Evolutionary conservation across 2,888 invertebrate species (phyloP), one percentile per base, ranked within the genome.

Genomic region (Agriotes lineatus): DNA sequence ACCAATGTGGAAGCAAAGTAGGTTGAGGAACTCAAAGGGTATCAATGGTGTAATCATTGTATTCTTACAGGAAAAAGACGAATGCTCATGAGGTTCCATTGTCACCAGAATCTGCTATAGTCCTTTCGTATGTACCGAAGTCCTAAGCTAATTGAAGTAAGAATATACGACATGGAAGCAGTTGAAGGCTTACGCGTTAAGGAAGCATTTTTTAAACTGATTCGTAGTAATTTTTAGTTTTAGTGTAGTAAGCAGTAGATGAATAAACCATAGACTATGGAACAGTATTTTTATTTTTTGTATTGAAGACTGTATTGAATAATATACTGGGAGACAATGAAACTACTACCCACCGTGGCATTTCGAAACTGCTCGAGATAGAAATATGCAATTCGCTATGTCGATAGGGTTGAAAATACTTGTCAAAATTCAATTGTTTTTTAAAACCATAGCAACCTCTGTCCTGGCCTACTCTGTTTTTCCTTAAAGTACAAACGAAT

Each of bases 51-150:
- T 18, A 42, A 42, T 18, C n/a, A 5, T 66, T 62, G 74, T 75
- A 74, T 79, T 77, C 67, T 87, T 86, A 20, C 82, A 92, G 91
- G 64, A 85, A 85, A 65, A 90, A 91, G 74, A 84, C 89, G 37
- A 70, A 78, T n/a, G 86, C 89, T 0, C 85, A 86, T 37, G 81
- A 84, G 4, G 84, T 93, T 68, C 82, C 87, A 14, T 86, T 94
- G 60, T 88, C 91, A 0, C 84, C 89, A 0, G 87, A 86, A 76
- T 88, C 92, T 9, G 87, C 91, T 0, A 84, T 92, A 12, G 86
- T 93, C 42, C 84, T 93, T 56, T 90, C 91, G 14, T 94, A 91
- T 81, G 92, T 91, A 33, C 91, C 93, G 14, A 83, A 83, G 65
- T 48, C 54, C 16, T 63, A 60, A 54, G 12, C 12, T n/a, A n/a